Conservation (phyloP, 2,113 vertebrate species). For the Labeo rohita region DNA sequence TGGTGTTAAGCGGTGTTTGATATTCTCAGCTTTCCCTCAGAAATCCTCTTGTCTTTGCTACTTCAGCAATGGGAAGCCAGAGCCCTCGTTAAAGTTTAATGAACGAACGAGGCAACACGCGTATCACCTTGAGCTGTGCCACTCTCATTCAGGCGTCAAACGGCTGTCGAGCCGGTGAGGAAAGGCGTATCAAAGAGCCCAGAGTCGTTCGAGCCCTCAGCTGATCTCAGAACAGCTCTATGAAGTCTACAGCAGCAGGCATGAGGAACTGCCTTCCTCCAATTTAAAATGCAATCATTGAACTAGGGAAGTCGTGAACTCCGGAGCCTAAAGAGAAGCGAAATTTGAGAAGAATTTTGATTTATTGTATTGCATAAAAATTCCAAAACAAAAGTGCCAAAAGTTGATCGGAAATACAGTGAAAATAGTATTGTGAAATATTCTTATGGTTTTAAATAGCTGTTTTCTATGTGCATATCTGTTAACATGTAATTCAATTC, state of each 20-base stretch:
- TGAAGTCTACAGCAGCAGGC: neutral
- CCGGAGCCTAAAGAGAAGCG: neutral
- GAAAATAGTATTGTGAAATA: neutral
- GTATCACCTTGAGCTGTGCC: constrained; percentile 50
- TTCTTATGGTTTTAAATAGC: neutral
- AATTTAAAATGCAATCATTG: neutral
- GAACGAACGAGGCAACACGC: constrained; percentile 29
- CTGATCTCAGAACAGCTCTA: neutral
- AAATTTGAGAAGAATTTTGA: neutral
- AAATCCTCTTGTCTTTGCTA: constrained; percentile 39
- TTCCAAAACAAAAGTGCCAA: neutral
- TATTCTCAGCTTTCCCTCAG: constrained; percentile 7
- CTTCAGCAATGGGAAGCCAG: constrained; percentile 41
- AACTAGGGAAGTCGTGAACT: neutral
- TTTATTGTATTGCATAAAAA: neutral
- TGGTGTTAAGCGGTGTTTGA: neutral
- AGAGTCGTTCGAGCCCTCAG: neutral
- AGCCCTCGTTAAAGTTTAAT: constrained; percentile 58
- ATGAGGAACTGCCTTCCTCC: neutral
- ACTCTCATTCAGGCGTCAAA: constrained; percentile 37
- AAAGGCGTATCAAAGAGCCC: constrained; percentile 28
- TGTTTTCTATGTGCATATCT: neutral
- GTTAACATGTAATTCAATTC: neutral
- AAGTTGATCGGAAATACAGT: neutral
- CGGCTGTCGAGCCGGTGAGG: constrained; percentile 20